Conservation (phyloP, 2,888 invertebrate genomes). For the Deroplatys truncata region DNA sequence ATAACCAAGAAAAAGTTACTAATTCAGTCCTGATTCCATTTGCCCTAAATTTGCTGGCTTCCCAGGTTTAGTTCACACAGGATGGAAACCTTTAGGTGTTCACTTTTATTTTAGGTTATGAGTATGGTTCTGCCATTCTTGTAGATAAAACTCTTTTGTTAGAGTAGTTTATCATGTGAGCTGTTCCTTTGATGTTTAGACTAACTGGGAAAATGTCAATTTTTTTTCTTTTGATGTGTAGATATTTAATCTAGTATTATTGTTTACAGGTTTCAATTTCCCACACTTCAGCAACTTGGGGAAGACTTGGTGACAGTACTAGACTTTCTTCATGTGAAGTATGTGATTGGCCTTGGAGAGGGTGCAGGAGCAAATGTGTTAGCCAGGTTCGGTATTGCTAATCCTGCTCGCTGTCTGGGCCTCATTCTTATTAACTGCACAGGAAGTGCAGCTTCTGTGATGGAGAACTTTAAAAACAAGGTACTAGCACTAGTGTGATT, state of each 20-base stretch:
- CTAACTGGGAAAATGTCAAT: no score
- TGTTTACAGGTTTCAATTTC: conserved; percentile 68
- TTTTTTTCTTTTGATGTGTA: no score
- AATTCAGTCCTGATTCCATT: no score
- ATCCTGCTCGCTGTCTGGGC: conserved; percentile 73
- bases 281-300: conserved; percentile 74
- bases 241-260: neutral
- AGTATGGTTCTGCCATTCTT: no score
- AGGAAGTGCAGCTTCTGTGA: conserved; percentile 77
- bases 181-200: no score
- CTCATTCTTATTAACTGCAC: conserved; percentile 84
- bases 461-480: conserved; percentile 81
- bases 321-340: conserved; percentile 76
- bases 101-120: no score
- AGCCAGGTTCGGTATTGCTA: conserved; percentile 77
- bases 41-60: no score
- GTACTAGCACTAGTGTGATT: conserved; percentile 41
- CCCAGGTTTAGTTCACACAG: no score
- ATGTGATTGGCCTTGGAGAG: conserved; percentile 81
- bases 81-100: no score
- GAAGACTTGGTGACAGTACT: conserved; percentile 77
- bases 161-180: no score
- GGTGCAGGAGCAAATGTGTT: conserved; percentile 85
- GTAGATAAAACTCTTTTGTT: no score
- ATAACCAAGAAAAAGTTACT: no score